Evolutionary conservation across 2,797 vertebrate genomes (phyloP), one percentile per base, ranked within the genome.

Genomic region (Tiaroga cobitis): DNA sequence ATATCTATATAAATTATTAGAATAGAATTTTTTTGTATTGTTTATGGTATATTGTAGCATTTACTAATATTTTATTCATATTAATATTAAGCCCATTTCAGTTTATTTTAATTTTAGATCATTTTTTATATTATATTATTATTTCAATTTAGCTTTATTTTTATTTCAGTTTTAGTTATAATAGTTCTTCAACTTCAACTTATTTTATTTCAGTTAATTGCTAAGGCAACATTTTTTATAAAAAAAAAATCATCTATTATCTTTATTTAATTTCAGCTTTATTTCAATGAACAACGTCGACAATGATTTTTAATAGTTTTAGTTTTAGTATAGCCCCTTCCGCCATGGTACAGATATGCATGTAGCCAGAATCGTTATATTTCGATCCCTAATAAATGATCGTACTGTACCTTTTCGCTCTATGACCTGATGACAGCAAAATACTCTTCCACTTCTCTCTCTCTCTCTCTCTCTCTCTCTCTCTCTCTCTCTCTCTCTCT

Each of bases 391-490:
- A 18, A 15, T 16, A 77, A 65, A 78, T 77, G 4, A 24, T 39
- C 37, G 13, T 59, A 77, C 24, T 65, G 51, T 65, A 67, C 41
- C 11, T 8, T 80, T 46, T 32, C 43, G 7, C 77, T 80, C 43
- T 9, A 24, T 80, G 26, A 46, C 41, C 77, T 67, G 24, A 46
- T 32, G 59, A 46, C 76, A 63, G 37, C n/a, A 43, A 79, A 26
- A 29, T 79, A 15, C 59, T 63, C 39, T 61, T 15, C 5, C 24
- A 7, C 76, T 63, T 49, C 72, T 68, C 77, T 49, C 59, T 65
- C 37, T 61, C 39, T 41, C 76, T 61, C 74, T 39, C 24, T 7
- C 37, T 79, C 70, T 46, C 70, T 67, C 76, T 46, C 59, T 79
- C 37, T 61, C 39, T 41, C 76, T 61, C 51, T 39, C 24, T 8